phyloP scores from a whole-genome alignment of 2,888 invertebrate species.

The Eupithecia tripunctaria region DNA sequence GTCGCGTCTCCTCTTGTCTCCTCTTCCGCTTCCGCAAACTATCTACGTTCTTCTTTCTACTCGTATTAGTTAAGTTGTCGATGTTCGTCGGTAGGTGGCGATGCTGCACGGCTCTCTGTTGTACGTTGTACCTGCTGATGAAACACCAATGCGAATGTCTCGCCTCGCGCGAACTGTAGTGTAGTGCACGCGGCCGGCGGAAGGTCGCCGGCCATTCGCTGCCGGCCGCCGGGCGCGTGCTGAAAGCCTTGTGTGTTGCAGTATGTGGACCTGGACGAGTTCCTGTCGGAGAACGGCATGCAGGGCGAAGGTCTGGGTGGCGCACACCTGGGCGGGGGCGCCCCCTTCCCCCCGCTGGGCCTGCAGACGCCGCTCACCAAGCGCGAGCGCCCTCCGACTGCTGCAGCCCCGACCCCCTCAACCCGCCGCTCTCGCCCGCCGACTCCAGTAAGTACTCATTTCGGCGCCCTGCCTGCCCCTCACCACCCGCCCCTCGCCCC shows the following conservation, averaged over 20 bases:
- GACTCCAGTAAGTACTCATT: constrained; percentile 93
- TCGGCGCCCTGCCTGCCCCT: constrained; percentile 77
- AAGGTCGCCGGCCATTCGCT: too few relatives aligned
- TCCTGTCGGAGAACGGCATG: constrained; percentile 97
- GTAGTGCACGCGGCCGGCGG: background rate
- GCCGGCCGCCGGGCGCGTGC: constrained; percentile 26
- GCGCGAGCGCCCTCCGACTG: constrained; percentile 95
- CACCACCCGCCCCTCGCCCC: constrained; percentile 65
- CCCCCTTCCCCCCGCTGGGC: constrained; percentile 85
- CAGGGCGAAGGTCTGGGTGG: constrained; percentile 90
- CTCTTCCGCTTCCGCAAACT: constrained; percentile 25
- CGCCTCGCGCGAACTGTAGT: constrained; percentile 6
- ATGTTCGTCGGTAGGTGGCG: background rate
- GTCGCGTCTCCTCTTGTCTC: constrained; percentile 46
- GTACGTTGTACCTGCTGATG: background rate
- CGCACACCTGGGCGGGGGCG: constrained; percentile 85
- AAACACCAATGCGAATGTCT: constrained; percentile 8
- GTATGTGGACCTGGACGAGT: constrained; percentile 99
- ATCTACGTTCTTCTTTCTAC: constrained; percentile 8
- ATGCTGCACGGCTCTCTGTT: constrained; percentile 19
- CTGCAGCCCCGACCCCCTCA: constrained; percentile 94
- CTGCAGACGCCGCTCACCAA: constrained; percentile 90
- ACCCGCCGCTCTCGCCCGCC: constrained; percentile 94
- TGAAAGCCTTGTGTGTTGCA: constrained; percentile 76
- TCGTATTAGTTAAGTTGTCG: background rate